A percentile compares a stretch with the other conserved stretches of the same genome.
These are phyloP conservation scores for Stenopsyche tienmushanensis DNA, from an alignment of 1,140 invertebrate species.

Conservation along the genomic window DNA sequence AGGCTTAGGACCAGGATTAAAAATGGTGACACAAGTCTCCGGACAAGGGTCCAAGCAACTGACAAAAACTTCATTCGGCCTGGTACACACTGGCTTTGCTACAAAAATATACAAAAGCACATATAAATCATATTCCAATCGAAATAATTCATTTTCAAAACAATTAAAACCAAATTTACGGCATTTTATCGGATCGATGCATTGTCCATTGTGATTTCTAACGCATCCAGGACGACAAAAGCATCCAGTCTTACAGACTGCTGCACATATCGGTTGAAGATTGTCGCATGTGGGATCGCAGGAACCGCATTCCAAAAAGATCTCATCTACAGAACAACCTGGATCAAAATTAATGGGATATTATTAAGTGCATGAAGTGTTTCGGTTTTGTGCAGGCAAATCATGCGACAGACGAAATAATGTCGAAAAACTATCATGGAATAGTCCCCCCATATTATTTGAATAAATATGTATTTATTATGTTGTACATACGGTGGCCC, in stretches of 20 bases:
- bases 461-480: no score
- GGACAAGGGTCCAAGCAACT: conserved; percentile 26
- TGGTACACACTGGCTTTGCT: conserved; percentile 1
- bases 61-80: conserved; percentile 24
- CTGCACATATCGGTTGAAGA: not conserved
- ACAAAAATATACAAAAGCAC: not conserved
- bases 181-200: not conserved
- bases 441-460: no score
- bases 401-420: no score
- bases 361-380: no score
- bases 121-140: not conserved
- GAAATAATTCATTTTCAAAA: not conserved
- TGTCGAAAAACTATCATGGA: no score
- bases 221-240: not conserved
- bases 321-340: no score
- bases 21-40: conserved; percentile 12
- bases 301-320: not conserved
- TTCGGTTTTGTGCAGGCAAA: no score
- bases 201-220: not conserved
- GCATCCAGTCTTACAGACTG: not conserved
- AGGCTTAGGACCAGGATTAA: not conserved
- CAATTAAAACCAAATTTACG: not conserved
- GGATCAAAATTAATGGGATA: not conserved
- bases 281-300: not conserved
- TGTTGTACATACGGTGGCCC: no score